Conservation (phyloP, 64 coral and sea anemone genomes). For the Acropora tenuis region DNA sequence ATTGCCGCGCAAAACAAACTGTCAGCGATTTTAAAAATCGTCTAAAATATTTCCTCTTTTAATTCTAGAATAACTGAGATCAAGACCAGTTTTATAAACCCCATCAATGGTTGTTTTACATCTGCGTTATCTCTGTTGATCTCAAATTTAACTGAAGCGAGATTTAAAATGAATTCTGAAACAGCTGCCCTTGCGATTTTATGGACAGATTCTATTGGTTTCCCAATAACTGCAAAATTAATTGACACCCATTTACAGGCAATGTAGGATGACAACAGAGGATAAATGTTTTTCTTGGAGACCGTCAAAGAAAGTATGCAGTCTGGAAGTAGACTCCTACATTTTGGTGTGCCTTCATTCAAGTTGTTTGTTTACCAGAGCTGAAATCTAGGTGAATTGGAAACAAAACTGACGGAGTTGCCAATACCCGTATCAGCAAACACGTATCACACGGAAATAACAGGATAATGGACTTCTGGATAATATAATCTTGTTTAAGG, state of each 20-base stretch:
- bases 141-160: background rate
- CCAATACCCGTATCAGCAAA: background rate
- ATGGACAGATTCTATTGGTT: conserved; percentile 19
- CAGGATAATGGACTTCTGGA: background rate
- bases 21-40: background rate
- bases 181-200: conserved; percentile 1
- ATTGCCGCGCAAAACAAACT: background rate
- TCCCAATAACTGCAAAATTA: conserved; percentile 10
- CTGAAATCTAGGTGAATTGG: background rate
- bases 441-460: background rate
- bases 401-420: background rate
- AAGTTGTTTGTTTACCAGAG: conserved; percentile 7
- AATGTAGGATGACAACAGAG: background rate
- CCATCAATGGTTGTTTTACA: background rate
- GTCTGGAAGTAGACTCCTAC: background rate
- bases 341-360: background rate
- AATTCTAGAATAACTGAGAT: background rate
- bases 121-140: background rate
- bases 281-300: background rate
- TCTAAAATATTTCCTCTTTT: background rate
- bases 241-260: conserved; percentile 25
- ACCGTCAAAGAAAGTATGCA: background rate
- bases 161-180: background rate
- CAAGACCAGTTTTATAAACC: background rate
- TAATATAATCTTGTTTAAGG: background rate